A percentile compares a stretch with the other conserved stretches of the same genome.
Evolutionary conservation across 2,888 invertebrate genomes (phyloP).

Genomic region (Mesoligia furuncula): DNA sequence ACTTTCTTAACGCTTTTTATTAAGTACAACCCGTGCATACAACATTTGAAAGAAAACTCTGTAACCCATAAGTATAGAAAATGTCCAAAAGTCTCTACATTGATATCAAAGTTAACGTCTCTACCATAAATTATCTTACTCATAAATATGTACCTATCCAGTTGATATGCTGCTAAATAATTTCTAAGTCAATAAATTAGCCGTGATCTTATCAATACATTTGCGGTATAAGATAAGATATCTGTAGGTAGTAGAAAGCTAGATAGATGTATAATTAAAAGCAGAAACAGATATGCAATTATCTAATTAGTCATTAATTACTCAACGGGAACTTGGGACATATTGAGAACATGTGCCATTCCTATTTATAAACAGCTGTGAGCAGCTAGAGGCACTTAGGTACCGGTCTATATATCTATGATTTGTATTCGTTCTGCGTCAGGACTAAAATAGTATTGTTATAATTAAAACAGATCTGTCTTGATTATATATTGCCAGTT

Average conservation of each 20-base stretch:
- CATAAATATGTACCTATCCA: constrained; percentile 49
- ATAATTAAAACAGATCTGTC: constrained; percentile 31
- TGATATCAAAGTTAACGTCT: constrained; percentile 1
- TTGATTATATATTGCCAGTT: constrained; percentile 19
- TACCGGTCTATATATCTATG: constrained; percentile 16
- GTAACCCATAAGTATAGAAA: not conserved
- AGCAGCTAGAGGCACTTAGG: not conserved
- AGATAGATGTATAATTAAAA: constrained; percentile 55
- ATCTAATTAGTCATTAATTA: constrained; percentile 83
- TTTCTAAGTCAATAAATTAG: constrained; percentile 56
- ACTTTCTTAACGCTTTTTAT: not conserved
- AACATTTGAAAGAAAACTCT: not conserved
- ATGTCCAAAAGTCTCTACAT: not conserved
- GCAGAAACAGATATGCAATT: constrained; percentile 76
- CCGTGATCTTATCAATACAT: constrained; percentile 55
- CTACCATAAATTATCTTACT: constrained; percentile 31
- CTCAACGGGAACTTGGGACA: constrained; percentile 72
- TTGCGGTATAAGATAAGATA: constrained; percentile 52
- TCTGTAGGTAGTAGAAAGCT: constrained; percentile 11
- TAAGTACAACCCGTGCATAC: not conserved
- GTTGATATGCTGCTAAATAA: constrained; percentile 43
- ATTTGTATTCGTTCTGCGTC: constrained; percentile 32
- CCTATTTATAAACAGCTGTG: constrained; percentile 50
- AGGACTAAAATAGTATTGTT: constrained; percentile 36
- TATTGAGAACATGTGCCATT: constrained; percentile 64